Evolutionary conservation across 2,888 invertebrate species (phyloP).

Genomic region (Ochlodes sylvanus): DNA sequence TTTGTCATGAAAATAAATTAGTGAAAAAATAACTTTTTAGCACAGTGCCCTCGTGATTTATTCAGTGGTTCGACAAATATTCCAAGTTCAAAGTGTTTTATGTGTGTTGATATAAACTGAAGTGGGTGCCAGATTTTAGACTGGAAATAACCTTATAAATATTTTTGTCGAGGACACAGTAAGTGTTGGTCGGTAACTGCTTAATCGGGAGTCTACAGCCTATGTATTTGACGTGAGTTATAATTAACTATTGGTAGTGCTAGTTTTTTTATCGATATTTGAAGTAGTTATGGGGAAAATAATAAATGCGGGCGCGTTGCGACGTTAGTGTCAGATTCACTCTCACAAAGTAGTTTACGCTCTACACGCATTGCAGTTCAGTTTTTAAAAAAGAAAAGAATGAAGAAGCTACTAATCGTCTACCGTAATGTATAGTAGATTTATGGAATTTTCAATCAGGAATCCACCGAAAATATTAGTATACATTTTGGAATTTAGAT

Average conservation of each 20-base stretch:
- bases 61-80: conserved; percentile 28
- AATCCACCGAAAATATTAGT: too few species aligned
- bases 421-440: too few species aligned
- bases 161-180: conserved; percentile 43
- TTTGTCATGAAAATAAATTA: conserved; percentile 38
- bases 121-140: conserved; percentile 40
- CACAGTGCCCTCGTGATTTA: conserved; percentile 19
- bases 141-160: conserved; percentile 42
- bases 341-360: conserved; percentile 1
- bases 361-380: conserved; percentile 30
- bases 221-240: conserved; percentile 32
- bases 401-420: background rate
- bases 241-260: conserved; percentile 2
- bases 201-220: conserved; percentile 27
- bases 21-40: conserved; percentile 37
- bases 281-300: conserved; percentile 2
- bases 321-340: background rate
- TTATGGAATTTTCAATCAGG: too few species aligned
- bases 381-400: conserved; percentile 3
- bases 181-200: conserved; percentile 24
- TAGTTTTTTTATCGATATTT: background rate
- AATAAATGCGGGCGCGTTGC: conserved; percentile 12
- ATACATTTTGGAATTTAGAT: too few species aligned
- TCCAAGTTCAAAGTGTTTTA: conserved; percentile 29
- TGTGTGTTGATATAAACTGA: conserved; percentile 21